phyloP scores from a whole-genome alignment of 2,113 vertebrate species.

The Anhinga anhinga region DNA sequence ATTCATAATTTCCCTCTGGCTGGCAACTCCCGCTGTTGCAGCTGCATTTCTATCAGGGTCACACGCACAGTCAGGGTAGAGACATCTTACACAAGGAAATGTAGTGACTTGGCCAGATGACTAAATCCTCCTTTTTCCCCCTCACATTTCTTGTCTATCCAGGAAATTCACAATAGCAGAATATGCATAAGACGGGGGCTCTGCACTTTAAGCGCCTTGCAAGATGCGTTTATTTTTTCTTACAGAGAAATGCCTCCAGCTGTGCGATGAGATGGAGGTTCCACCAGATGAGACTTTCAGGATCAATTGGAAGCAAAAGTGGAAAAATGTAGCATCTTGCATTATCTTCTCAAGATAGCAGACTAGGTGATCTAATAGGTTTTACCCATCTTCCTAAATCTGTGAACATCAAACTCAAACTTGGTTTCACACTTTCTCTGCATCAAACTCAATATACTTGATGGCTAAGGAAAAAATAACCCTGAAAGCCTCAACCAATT shows the following conservation, averaged over 20 bases:
- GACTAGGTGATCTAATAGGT: background rate
- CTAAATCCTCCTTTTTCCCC: background rate
- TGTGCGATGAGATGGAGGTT: background rate
- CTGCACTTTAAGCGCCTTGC: background rate
- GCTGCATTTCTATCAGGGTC: background rate
- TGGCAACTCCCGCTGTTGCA: background rate
- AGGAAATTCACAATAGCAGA: background rate
- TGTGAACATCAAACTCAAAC: background rate
- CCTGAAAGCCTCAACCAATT: background rate
- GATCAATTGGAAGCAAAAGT: background rate
- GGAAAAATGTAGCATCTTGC: background rate
- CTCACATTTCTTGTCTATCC: background rate
- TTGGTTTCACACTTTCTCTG: background rate
- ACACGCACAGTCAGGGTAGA: accelerated
- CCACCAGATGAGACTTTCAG: background rate
- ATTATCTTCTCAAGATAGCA: background rate
- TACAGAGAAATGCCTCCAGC: background rate
- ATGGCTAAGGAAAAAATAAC: background rate
- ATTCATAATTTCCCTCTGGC: background rate
- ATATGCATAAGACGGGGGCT: background rate
- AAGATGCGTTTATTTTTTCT: background rate
- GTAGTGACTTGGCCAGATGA: background rate
- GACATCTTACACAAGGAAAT: background rate
- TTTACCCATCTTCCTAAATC: background rate
- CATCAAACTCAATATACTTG: background rate